A percentile compares a stretch with the other conserved stretches of the same genome.
Conservation (phyloP, 2,113 vertebrate species). For the Campylorhamphus procurvoides region DNA sequence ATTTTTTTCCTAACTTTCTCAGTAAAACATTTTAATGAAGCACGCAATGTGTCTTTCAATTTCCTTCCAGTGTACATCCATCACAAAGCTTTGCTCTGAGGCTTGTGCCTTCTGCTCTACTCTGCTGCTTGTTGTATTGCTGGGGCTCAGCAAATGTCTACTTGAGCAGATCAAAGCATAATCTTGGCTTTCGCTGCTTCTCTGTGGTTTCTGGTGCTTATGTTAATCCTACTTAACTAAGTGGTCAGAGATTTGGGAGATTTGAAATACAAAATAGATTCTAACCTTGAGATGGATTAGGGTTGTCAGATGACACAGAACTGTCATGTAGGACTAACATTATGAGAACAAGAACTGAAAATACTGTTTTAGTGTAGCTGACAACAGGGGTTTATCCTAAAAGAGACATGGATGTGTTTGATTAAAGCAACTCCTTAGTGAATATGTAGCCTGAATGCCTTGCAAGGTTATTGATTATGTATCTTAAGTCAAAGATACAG, state of each 20-base stretch:
- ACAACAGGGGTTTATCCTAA: conserved; percentile 38
- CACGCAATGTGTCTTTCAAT: neutral
- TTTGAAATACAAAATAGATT: conserved; percentile 63
- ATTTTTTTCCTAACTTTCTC: neutral
- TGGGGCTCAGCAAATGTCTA: conserved; percentile 64
- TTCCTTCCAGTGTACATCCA: neutral
- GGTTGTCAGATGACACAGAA: conserved; percentile 56
- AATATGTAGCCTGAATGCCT: conserved; percentile 33
- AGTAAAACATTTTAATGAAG: conserved; percentile 5
- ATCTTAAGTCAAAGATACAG: conserved; percentile 16
- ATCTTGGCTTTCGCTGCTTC: conserved; percentile 61
- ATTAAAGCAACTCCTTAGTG: conserved; percentile 38
- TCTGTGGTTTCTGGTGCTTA: conserved; percentile 60
- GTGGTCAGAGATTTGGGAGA: conserved; percentile 63
- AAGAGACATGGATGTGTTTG: conserved; percentile 30
- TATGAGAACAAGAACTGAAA: conserved; percentile 34
- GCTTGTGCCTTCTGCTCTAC: neutral
- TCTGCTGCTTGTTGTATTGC: neutral
- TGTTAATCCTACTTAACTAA: conserved; percentile 62
- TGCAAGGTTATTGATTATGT: conserved; percentile 58
- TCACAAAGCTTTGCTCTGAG: neutral
- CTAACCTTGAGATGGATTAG: conserved; percentile 62
- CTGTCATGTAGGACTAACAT: conserved; percentile 43
- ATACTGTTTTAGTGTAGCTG: conserved; percentile 39
- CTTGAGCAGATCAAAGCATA: conserved; percentile 68